A percentile compares a stretch with the other conserved stretches of the same genome.
These are phyloP conservation scores for Cenopis cana DNA, from an alignment of 2,888 invertebrate species.

Conservation along the genomic window DNA sequence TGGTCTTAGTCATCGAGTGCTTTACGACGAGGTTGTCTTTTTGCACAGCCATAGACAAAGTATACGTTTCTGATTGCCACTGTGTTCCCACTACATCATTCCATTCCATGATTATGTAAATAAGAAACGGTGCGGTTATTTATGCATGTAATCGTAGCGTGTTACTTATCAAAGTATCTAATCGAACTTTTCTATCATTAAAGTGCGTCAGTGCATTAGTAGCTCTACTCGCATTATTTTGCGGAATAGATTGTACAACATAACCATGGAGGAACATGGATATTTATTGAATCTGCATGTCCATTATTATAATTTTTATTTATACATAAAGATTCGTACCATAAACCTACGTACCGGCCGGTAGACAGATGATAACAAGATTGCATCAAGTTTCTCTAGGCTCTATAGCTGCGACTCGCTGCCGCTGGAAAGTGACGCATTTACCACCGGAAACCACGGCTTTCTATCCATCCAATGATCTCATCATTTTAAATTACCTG, in stretches of 20 bases:
- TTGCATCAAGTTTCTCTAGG: slow-evolving; percentile 63
- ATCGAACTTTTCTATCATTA: slow-evolving; percentile 23
- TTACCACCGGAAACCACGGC: slow-evolving; percentile 64
- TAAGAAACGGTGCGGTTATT: slow-evolving; percentile 26
- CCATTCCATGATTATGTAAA: slow-evolving; percentile 31
- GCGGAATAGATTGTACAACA: slow-evolving; percentile 39
- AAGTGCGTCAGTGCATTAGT: slow-evolving; percentile 38
- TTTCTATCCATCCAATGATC: slow-evolving; percentile 65
- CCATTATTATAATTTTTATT: background rate
- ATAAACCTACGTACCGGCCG: background rate
- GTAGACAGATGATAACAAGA: slow-evolving; percentile 52
- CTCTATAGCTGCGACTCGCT: slow-evolving; percentile 43
- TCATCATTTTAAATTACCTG: slow-evolving; percentile 52
- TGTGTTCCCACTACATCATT: slow-evolving; percentile 3
- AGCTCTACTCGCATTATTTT: slow-evolving; percentile 41
- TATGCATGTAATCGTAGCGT: slow-evolving; percentile 25
- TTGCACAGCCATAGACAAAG: background rate
- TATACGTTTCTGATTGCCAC: too few species aligned
- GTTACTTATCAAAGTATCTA: slow-evolving; percentile 28
- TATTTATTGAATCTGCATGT: background rate
- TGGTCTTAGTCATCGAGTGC: background rate
- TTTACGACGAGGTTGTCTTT: background rate
- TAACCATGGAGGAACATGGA: slow-evolving; percentile 37
- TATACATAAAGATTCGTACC: background rate
- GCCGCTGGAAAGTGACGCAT: slow-evolving; percentile 63